Percentiles rank a stretch among this genome's conserved stretches.
These are phyloP conservation scores for Mormyrus hasselquistii DNA, from an alignment of 2,797 vertebrate genomes.

Conservation along the genomic window DNA sequence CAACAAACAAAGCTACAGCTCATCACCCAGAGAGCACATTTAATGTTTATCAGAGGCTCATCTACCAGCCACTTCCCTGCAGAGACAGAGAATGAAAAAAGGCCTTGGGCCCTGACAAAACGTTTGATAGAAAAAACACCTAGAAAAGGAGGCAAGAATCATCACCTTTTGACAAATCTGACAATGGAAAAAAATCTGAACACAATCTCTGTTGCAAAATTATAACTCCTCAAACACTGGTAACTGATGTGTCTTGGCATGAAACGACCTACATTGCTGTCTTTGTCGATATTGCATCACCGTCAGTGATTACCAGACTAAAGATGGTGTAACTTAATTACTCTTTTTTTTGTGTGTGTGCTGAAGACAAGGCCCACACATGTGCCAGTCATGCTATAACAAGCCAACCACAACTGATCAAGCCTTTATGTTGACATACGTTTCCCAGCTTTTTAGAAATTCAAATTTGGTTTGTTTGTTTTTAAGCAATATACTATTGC, in stretches of 20 bases:
- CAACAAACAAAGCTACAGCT: neutral
- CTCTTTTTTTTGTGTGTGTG: too few species aligned
- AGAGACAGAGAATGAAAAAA: neutral
- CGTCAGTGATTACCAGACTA: neutral
- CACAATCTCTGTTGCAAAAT: neutral
- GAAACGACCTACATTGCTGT: neutral
- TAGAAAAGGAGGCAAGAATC: neutral
- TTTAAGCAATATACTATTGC: neutral
- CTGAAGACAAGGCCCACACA: neutral
- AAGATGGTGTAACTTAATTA: neutral
- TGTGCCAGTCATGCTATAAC: neutral
- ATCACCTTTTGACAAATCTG: neutral
- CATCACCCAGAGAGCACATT: neutral
- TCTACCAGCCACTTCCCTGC: neutral
- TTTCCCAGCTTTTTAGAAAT: neutral
- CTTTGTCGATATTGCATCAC: neutral
- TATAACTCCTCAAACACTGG: neutral
- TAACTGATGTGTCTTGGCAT: neutral
- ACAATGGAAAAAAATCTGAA: neutral
- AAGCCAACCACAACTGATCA: neutral
- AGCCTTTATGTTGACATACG: neutral
- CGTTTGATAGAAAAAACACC: neutral
- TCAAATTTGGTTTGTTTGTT: neutral
- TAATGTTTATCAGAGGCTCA: neutral
- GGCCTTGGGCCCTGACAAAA: neutral